Base-by-base conservation (phyloP, 1,140 invertebrate genomes). In the Batillaria attramentaria region DNA sequence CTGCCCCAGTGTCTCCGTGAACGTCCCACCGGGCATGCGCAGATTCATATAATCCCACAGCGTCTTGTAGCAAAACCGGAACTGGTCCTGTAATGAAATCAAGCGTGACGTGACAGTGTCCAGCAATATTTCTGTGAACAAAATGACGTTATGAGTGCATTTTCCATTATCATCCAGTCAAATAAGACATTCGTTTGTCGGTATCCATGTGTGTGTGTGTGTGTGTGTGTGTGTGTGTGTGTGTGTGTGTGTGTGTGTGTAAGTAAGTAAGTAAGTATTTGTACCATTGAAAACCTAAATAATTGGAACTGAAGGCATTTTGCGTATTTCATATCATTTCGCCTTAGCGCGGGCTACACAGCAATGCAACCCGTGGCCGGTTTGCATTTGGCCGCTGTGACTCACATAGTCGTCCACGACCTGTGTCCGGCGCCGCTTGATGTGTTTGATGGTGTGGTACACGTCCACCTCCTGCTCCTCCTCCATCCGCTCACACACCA, bases 1-100 rank as follows among this genome's bases (percentile, higher is more conserved):
- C 65, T 84, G 81, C n/a, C 83, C 84, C 79, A 86, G 83, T 37
- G 84, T 84, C 2, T 86, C 84, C 33, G 81, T 80, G 60, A 81
- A 79, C 35, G 54, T 68, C 8, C 87, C 85, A 20, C 84, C 87
- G 13, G 80, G 79, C 81, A 88, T 85, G 13, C 87, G 81, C 79
- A 87, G 76, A 79, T 89, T 90, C 73, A 91, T 88, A 69, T 78
- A 89, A 79, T 90, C 89, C 89, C 89, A 90, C 24, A 90, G 75
- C 16, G 85, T 78, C 75, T 89, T 89, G 86, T 88, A 89, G 79
- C 84, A 87, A 79, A 89, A 91, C 20, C 87, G 83, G 77, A 88
- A 89, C 80, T 90, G 89, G n/a, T 89, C 86, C 90, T 91, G 82
- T 6, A 81, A 57, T 16, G 33, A 43, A 80, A 33, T 41, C 6